A percentile compares a stretch with the other conserved stretches of the same genome.
Evolutionary conservation across 1,140 invertebrate genomes (phyloP).

Genomic region (Magallana gigas): DNA sequence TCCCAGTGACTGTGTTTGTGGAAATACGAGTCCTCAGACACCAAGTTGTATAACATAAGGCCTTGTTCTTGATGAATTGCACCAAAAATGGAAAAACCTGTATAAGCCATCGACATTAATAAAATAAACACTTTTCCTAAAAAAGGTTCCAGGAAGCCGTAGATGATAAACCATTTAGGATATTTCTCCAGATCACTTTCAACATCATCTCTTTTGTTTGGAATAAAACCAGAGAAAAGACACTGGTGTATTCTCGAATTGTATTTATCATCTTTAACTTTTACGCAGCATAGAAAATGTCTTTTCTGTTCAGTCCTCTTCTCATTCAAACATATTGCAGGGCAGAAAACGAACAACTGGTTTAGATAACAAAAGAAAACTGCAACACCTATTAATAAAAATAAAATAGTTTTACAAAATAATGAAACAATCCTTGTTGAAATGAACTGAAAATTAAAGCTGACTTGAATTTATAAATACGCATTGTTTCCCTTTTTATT

Average conservation of each 20-base stretch:
- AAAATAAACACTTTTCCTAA: conserved; percentile 48
- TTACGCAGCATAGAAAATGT: conserved; percentile 58
- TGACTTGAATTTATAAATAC: no score
- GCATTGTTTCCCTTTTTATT: no score
- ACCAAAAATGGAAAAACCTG: conserved; percentile 45
- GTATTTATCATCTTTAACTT: not conserved
- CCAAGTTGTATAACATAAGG: conserved; percentile 1
- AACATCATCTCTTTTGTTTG: conserved; percentile 43
- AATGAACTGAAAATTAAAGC: no score
- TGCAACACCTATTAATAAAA: conserved; percentile 58
- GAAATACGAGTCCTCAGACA: conserved; percentile 32
- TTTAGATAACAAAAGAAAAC: conserved; percentile 63
- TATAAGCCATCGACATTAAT: conserved; percentile 39
- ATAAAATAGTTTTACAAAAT: not conserved
- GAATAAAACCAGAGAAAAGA: conserved; percentile 45
- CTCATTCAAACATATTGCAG: conserved; percentile 58
- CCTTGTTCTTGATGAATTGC: conserved; percentile 44
- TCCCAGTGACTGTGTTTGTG: conserved; percentile 4
- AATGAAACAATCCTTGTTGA: no score
- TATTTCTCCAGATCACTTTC: conserved; percentile 58
- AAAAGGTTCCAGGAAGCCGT: conserved; percentile 15
- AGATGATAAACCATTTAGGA: conserved; percentile 46
- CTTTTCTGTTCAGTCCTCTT: conserved; percentile 45
- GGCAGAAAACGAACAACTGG: conserved; percentile 56
- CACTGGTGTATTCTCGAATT: not conserved